phyloP scores from a whole-genome alignment of 2,888 invertebrate genomes.

The Pachymerium ferrugineum region DNA sequence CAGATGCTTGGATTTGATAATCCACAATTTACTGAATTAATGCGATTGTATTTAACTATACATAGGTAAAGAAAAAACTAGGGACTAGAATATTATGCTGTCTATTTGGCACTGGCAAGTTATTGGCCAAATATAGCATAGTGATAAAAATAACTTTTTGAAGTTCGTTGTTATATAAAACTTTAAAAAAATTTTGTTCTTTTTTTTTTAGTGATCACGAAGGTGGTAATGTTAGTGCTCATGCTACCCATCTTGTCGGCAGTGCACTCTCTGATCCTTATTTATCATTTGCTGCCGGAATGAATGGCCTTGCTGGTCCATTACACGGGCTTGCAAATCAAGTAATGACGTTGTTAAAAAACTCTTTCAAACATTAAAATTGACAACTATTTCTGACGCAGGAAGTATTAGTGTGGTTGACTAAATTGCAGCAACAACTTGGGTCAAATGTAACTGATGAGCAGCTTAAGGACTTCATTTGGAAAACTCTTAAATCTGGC shows the following conservation, averaged over 20 bases:
- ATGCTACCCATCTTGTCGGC: constrained; percentile 87
- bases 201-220: constrained; percentile 73
- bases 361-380: background rate
- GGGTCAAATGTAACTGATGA: constrained; percentile 83
- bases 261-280: constrained; percentile 92
- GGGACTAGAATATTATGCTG: no score
- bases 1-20: constrained; percentile 82
- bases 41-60: constrained; percentile 88
- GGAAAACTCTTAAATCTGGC: constrained; percentile 92
- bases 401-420: constrained; percentile 86
- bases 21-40: constrained; percentile 75
- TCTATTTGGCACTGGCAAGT: no score
- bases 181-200: background rate
- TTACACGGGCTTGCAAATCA: constrained; percentile 94
- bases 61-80: constrained; percentile 65
- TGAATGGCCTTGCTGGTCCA: constrained; percentile 91
- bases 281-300: constrained; percentile 83
- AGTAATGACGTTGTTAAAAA: constrained; percentile 53
- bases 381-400: constrained; percentile 40
- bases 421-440: constrained; percentile 78
- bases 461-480: constrained; percentile 90
- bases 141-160: background rate
- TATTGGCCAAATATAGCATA: background rate
- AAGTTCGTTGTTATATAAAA: background rate
- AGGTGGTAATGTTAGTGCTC: constrained; percentile 93